phyloP scores from a whole-genome alignment of 1,140 invertebrate genomes.

The Pachyrhynchus sulphureomaculatus region DNA sequence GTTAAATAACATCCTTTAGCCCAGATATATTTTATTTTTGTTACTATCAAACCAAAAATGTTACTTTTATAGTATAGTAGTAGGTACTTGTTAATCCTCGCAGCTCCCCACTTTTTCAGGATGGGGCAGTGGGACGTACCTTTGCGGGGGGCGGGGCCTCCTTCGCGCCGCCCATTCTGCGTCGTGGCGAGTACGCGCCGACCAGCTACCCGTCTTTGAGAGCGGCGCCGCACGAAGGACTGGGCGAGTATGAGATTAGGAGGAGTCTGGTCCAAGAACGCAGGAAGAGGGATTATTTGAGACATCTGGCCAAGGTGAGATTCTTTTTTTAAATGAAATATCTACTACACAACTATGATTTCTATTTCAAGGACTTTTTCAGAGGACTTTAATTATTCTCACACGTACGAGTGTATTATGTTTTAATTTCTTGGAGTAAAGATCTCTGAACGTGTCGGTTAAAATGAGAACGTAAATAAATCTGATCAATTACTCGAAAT shows the following conservation, averaged over 20 bases:
- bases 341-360: too few relatives aligned
- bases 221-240: constrained; percentile 55
- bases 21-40: too few relatives aligned
- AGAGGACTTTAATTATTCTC: too few relatives aligned
- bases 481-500: too few relatives aligned
- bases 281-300: constrained; percentile 55
- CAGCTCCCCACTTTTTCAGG: background rate
- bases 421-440: too few relatives aligned
- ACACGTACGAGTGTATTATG: too few relatives aligned
- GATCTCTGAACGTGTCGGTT: too few relatives aligned
- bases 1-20: too few relatives aligned
- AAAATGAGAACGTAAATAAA: too few relatives aligned
- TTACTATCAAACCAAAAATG: too few relatives aligned
- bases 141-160: background rate
- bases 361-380: too few relatives aligned
- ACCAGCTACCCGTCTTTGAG: constrained; percentile 47
- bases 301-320: constrained; percentile 56
- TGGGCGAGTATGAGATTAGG: constrained; percentile 59
- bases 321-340: background rate
- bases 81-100: background rate
- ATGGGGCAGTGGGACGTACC: constrained; percentile 6
- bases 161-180: constrained; percentile 52
- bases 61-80: background rate
- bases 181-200: constrained; percentile 59
- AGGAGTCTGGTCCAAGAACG: constrained; percentile 54